Percentiles rank a stretch among this genome's conserved stretches.
Conservation (phyloP, 2,888 invertebrate genomes). For the Exocentrus adspersus region DNA sequence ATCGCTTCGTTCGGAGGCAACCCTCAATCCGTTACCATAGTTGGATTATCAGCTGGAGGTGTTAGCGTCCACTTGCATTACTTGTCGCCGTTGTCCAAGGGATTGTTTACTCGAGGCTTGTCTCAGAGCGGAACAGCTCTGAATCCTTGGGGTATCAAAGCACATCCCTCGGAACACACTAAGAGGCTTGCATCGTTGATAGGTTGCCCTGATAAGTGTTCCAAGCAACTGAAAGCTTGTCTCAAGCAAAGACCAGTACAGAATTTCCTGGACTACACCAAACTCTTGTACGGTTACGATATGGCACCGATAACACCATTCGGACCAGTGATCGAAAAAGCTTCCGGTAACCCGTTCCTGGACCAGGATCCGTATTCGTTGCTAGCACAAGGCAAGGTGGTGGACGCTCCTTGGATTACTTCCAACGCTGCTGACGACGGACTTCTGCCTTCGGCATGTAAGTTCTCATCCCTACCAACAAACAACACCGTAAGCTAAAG, state of each 20-base stretch:
- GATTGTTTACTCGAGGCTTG: constrained; percentile 64
- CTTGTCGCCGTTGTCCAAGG: constrained; percentile 54
- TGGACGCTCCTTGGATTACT: constrained; percentile 75
- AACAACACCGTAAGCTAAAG: too few species aligned
- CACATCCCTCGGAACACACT: constrained; percentile 69
- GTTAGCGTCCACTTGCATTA: constrained; percentile 59
- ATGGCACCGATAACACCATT: constrained; percentile 50
- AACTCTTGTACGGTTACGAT: constrained; percentile 58
- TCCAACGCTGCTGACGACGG: constrained; percentile 77
- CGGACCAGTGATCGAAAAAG: constrained; percentile 55
- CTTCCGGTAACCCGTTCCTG: constrained; percentile 70
- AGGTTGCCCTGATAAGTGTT: constrained; percentile 69
- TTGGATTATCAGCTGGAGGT: constrained; percentile 58
- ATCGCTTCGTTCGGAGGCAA: constrained; percentile 58
- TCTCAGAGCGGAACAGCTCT: constrained; percentile 77
- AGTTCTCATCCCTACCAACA: too few species aligned
- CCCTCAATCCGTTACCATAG: constrained; percentile 56
- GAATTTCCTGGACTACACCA: background rate
- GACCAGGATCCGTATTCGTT: constrained; percentile 71
- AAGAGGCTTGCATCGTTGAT: constrained; percentile 68
- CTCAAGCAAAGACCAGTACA: constrained; percentile 56
- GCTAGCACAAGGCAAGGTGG: constrained; percentile 68
- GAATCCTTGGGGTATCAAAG: constrained; percentile 66
- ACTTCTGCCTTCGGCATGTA: constrained; percentile 75
- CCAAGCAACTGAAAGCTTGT: constrained; percentile 70